Conservation (phyloP, 2,888 invertebrate species). For the Pherbina coryleti region DNA sequence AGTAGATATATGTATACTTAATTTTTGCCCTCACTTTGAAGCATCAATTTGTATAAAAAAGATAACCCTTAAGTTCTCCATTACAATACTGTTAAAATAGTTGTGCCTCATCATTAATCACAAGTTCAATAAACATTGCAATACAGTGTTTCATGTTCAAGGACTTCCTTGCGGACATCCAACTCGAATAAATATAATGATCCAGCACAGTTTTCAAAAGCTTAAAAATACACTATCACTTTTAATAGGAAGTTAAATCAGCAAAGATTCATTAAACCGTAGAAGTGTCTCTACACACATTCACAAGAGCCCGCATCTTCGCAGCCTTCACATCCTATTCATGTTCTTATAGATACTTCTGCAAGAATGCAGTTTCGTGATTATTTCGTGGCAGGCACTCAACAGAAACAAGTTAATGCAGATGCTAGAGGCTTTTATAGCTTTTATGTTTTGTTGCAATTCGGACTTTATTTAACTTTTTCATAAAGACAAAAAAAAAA, state of each 20-base stretch:
- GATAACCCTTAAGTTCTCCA: too few species aligned
- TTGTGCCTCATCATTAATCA: not conserved
- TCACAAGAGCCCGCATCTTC: too few species aligned
- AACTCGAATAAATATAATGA: not conserved
- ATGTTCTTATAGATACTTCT: not conserved
- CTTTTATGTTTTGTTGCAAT: too few species aligned
- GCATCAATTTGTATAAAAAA: too few species aligned
- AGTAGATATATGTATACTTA: too few species aligned
- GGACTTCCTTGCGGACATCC: not conserved
- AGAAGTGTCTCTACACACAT: too few species aligned
- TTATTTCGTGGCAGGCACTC: not conserved
- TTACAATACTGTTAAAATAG: too few species aligned
- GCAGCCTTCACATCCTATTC: too few species aligned
- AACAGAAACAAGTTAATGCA: not conserved
- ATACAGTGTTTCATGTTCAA: not conserved
- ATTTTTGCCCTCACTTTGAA: too few species aligned
- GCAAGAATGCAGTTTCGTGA: constrained; percentile 2
- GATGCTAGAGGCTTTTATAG: not conserved
- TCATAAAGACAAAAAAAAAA: too few species aligned
- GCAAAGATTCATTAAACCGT: too few species aligned
- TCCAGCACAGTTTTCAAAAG: not conserved
- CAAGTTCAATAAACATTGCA: constrained; percentile 4
- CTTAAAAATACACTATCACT: not conserved
- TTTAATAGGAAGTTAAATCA: not conserved
- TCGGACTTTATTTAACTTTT: too few species aligned